Base-by-base conservation (phyloP, 2,113 vertebrate species). In the Okapia johnstoni region DNA sequence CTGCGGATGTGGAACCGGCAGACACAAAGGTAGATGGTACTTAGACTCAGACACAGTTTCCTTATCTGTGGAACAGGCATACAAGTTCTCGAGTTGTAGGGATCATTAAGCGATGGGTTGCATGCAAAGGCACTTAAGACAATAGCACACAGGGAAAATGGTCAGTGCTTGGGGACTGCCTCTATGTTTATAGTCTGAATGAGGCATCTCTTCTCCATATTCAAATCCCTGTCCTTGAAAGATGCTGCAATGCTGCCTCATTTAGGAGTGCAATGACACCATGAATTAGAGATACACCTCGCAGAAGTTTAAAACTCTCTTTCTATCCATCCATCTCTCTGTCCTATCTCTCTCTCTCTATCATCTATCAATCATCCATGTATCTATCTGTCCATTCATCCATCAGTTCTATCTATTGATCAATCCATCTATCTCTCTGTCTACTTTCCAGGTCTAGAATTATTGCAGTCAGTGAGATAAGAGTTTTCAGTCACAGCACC, bases 1-100 rank as follows among this genome's bases (percentile, higher is more conserved):
- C 50, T 1, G 17, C 2, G 33, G 48, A 21, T 3, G 30, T 0
- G 33, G 50, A n/a, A n/a, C 1, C 2, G 5, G 11, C 48, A 13
- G 50, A 14, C 52, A 7, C 50, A 8, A 12, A 25, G 11, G 33
- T 19, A n/a, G 33, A 14, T 0, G 0, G 50, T 1, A n/a, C 50
- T 15, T 19, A 3, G 13, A 7, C 50, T 25, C 19, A 13, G 33
- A 33, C 87, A 48, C 30, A 19, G 15, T n/a, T 73, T 76, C 19
- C 36, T 88, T 48, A 19, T 23, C 21, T 48, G 36, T 36, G 52
- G n/a, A 85, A 17, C 10, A 26, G 23, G 9, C 33, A 12, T 48
- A 25, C 79, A 85, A 36, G 21, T 16, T 21, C 46, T 54, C 36
- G 25, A 83, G 52, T 14, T 25, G 19, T 48, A 8, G 50, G 77